Conservation (phyloP, 2,113 vertebrate species). For the Grantiella picta region DNA sequence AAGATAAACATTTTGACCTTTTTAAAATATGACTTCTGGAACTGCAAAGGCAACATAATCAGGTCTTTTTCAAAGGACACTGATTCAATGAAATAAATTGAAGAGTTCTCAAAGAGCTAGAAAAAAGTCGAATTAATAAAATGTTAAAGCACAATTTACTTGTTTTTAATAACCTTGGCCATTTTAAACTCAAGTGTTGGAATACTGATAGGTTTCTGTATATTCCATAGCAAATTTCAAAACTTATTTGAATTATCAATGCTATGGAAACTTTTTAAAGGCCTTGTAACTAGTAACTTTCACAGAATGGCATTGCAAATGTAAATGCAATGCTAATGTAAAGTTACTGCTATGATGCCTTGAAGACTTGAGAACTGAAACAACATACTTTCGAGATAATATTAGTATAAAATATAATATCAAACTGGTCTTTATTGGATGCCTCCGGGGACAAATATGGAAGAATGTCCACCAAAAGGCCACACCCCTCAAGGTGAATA, state of each 20-base stretch:
- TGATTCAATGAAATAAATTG: constrained; percentile 44
- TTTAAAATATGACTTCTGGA: constrained; percentile 48
- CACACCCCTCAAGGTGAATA: too few relatives aligned
- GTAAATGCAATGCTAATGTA: background rate
- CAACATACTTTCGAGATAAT: too few relatives aligned
- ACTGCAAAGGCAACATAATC: constrained; percentile 43
- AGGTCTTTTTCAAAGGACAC: constrained; percentile 46
- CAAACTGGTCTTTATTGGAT: too few relatives aligned
- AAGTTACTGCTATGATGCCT: background rate
- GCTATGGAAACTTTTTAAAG: background rate
- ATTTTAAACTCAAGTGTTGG: background rate
- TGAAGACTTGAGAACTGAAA: too few relatives aligned
- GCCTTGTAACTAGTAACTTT: background rate
- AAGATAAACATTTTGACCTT: constrained; percentile 66
- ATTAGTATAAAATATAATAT: too few relatives aligned
- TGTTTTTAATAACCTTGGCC: background rate
- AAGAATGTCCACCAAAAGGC: too few relatives aligned
- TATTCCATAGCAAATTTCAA: background rate
- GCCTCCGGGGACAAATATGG: too few relatives aligned
- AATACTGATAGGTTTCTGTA: background rate
- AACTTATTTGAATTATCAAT: background rate
- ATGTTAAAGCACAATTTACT: background rate
- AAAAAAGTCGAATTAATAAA: constrained; percentile 11
- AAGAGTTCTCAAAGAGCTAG: constrained; percentile 41
- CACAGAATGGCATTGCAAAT: background rate